A percentile compares a stretch with the other conserved stretches of the same genome.
phyloP scores from a whole-genome alignment of 2,113 vertebrate genomes.

The Psilopsiagon aurifrons region DNA sequence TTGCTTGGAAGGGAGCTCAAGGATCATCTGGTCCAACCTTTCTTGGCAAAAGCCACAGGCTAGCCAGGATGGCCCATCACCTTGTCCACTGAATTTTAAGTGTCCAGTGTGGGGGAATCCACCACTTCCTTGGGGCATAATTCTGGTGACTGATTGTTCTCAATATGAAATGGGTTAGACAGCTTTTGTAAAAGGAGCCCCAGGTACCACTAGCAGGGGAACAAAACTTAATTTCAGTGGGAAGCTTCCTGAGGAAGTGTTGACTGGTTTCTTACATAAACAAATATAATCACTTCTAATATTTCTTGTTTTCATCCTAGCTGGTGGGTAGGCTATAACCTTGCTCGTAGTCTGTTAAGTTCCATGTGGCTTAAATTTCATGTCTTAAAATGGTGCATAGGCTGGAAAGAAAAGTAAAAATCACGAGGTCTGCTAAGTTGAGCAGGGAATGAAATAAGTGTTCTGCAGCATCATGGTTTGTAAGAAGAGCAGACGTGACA shows the following conservation, averaged over 20 bases:
- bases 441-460: not conserved
- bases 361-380: not conserved
- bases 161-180: not conserved
- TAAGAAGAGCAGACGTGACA: not conserved
- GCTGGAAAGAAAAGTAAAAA: not conserved
- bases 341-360: not conserved
- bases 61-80: not conserved
- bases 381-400: not conserved
- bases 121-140: not conserved
- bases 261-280: not conserved
- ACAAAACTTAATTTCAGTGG: not conserved
- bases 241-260: not conserved
- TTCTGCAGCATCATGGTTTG: not conserved
- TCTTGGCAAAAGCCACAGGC: not conserved
- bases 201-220: not conserved
- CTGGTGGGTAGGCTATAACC: fast-evolving
- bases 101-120: fast-evolving
- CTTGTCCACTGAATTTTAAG: not conserved
- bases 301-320: not conserved
- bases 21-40: not conserved
- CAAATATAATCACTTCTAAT: not conserved
- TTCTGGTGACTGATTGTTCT: not conserved
- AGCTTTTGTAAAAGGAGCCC: not conserved
- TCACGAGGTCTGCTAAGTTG: not conserved
- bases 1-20: not conserved